Evolutionary conservation across 2,888 invertebrate species (phyloP), one percentile per base, ranked within the genome.

Genomic region (Agriopis leucophaearia): DNA sequence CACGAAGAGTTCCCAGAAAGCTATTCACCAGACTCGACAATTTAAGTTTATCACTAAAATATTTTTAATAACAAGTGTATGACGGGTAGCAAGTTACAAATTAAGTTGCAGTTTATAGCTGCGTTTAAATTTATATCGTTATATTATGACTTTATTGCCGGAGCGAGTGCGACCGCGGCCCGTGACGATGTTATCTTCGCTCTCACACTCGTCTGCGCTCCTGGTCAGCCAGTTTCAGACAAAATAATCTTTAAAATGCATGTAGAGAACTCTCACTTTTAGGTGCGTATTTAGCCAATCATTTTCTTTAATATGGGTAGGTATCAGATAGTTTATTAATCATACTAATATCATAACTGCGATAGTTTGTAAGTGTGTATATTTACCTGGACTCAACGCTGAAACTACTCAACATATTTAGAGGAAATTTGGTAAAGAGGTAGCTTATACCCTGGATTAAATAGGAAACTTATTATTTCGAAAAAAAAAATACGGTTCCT

Each of bases 91-190:
- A n/a, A 42, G 60, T 60, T 54, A 60, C 64, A 50, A 64, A 69
- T 69, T 64, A 64, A 64, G 64, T 64, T 64, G 68, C 60, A 64
- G 52, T 69, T 69, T 61, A 65, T 62, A 38, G 48, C 60, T 45
- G 52, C 64, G 69, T 65, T 65, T 65, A 69, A 61, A 65, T 69
- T 64, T 65, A 69, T 65, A 69, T 54, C 65, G 47, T 65, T 58
- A 62, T 52, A 64, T 68, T 64, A 69, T 56, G 56, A 44, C 51
- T 69, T 60, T 69, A 69, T 69, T 47, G 40, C 55, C 36, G 63
- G 18, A 40, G 52, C 58, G 56, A 42, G 55, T 44, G 66, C 27
- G 64, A 51, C 64, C 64, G 68, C 59, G 35, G 51, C 9, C 64
- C 68, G 64, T 69, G 68, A 69, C 64, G 68, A 61, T 61, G 27